These are phyloP conservation scores for Apodemus agrarius DNA, from an alignment of 2,797 vertebrate species.

Conservation along the genomic window DNA sequence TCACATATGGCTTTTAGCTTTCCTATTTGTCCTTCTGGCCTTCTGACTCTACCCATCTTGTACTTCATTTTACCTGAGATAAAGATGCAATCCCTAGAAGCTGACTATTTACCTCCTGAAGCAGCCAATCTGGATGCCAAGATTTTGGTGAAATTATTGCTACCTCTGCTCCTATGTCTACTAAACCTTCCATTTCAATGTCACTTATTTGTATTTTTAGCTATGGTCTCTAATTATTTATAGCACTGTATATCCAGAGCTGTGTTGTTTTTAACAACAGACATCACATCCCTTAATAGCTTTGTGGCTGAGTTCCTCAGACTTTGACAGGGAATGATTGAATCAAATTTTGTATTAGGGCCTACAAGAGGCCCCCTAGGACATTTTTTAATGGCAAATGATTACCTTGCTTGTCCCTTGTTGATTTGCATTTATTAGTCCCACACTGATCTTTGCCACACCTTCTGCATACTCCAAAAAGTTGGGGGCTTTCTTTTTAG, in stretches of 20 bases:
- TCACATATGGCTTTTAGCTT: neutral
- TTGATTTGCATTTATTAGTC: too few species aligned
- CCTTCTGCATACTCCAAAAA: too few species aligned
- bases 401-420: too few species aligned
- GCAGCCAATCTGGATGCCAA: neutral
- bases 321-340: too few species aligned
- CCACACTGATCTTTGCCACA: too few species aligned
- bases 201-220: neutral
- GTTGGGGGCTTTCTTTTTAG: too few species aligned
- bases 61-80: neutral
- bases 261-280: neutral
- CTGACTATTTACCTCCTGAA: neutral
- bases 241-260: neutral
- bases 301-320: too few species aligned
- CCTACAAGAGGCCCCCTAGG: too few species aligned
- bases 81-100: neutral
- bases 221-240: neutral
- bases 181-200: neutral
- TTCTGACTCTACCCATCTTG: neutral
- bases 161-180: neutral
- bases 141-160: neutral
- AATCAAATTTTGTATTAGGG: too few species aligned
- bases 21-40: neutral
- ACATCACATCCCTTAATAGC: neutral
- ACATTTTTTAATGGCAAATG: too few species aligned